Percentiles rank a stretch among this genome's conserved stretches.
These are phyloP conservation scores for Acrossocheilus wenchowensis DNA, from an alignment of 2,797 vertebrate genomes.

Conservation along the genomic window DNA sequence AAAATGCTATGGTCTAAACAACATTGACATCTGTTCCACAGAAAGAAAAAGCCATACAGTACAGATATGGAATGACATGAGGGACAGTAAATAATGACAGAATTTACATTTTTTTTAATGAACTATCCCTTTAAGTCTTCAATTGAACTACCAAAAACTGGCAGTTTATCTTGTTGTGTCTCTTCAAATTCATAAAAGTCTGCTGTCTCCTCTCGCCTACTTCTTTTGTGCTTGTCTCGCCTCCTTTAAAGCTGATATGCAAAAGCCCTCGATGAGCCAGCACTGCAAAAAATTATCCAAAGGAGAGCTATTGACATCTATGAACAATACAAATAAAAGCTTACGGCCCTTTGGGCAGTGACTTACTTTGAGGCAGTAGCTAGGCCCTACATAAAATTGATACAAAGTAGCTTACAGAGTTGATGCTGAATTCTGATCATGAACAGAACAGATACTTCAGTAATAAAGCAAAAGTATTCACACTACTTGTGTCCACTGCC, in stretches of 20 bases:
- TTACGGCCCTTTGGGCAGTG: neutral
- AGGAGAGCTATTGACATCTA: slow-evolving; percentile 13
- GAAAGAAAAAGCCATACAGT: neutral
- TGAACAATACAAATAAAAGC: slow-evolving; percentile 18
- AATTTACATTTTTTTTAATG: neutral
- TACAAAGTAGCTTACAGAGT: neutral
- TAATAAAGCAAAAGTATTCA: slow-evolving; percentile 23
- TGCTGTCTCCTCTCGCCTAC: neutral
- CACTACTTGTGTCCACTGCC: neutral
- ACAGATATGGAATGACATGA: neutral
- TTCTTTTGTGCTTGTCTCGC: neutral
- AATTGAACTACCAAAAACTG: neutral
- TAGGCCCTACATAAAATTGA: neutral
- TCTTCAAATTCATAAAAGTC: neutral
- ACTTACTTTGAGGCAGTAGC: neutral
- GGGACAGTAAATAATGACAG: neutral
- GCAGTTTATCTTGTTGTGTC: neutral
- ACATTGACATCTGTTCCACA: neutral
- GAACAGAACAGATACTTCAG: slow-evolving; percentile 6
- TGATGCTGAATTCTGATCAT: neutral
- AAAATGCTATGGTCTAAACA: neutral
- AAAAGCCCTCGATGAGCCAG: slow-evolving; percentile 2
- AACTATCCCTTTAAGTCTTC: neutral
- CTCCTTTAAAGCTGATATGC: neutral
- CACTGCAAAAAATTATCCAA: neutral